Evolutionary conservation across 1,140 invertebrate species (phyloP).

Genomic region (Onthophagus taurus): DNA sequence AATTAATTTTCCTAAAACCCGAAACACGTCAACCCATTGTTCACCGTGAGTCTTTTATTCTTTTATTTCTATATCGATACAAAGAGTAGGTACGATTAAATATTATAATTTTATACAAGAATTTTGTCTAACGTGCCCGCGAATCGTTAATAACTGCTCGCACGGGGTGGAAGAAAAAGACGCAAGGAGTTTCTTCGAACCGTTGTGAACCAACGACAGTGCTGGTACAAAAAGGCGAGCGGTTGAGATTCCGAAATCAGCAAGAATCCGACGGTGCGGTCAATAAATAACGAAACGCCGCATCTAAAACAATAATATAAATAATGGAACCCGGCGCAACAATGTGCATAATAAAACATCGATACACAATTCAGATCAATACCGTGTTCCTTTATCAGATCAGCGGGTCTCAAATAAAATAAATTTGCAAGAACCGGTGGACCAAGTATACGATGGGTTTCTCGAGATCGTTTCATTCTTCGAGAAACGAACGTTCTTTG

Average conservation of each 20-base stretch:
- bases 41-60: no score
- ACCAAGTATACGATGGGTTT: slow-evolving; percentile 1
- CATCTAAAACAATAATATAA: slow-evolving; percentile 22
- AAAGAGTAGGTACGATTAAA: no score
- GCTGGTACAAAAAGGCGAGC: slow-evolving; percentile 8
- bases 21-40: no score
- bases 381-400: slow-evolving; percentile 28
- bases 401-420: slow-evolving; percentile 27
- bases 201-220: no score
- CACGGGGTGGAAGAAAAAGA: no score
- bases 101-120: no score
- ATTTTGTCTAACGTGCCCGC: no score
- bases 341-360: slow-evolving; percentile 29
- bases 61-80: no score
- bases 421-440: slow-evolving; percentile 24
- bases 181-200: no score
- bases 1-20: no score
- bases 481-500: no score
- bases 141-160: no score
- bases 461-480: slow-evolving; percentile 4
- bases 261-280: slow-evolving; percentile 12
- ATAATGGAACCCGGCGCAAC: slow-evolving; percentile 25
- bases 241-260: slow-evolving; percentile 16
- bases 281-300: slow-evolving; percentile 17
- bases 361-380: slow-evolving; percentile 27